Base-by-base conservation (phyloP, 2,797 vertebrate species). In the Aphelocoma californica region DNA sequence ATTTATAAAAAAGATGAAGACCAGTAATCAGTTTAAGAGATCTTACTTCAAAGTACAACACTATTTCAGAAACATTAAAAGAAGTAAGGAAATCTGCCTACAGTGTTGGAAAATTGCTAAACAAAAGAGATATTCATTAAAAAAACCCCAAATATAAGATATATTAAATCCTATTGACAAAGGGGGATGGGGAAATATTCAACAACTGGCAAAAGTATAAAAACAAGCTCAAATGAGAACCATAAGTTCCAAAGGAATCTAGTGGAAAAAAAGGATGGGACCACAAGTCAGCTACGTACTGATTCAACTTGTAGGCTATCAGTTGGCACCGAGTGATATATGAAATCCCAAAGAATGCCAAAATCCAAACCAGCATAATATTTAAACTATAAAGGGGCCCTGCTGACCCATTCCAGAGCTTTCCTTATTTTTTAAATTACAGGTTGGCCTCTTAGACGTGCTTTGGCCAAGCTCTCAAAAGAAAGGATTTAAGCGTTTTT, bases 401-500 rank as follows among this genome's bases (percentile, higher is more conserved):
- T 74, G 42, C 11, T 92, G 93, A 95, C 80, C 82, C 36, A 56
- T 94, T 96, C 69, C 78, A 87, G 64, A 64, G 31, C 89, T 96
- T 92, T 86, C 38, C 58, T 91, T 95, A 77, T 77, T 96, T 95
- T 97, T 95, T 73, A 90, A 96, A 96, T 95, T 95, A 96, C 87
- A 96, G 58, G 31, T 89, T 96, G 57, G 83, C 74, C 65, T 94
- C 69, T 75, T 62, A 87, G 78, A 58, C 19, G 0, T 93, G 87
- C 64, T 96, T 96, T 97, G 88, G 92, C 86, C 81, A 94, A 86
- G 31, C 14, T 81, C 83, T 90, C 38, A 71, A 77, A 85, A 87
- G 54, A 92, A 65, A 23, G 8, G 42, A 69, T 96, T 80, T 67
- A 92, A 95, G n/a, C 2, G 5, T 50, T 78, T 87, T 87, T 73